Percentiles rank a stretch among this genome's conserved stretches.
These are phyloP conservation scores for Hystrix brachyura DNA, from an alignment of 2,113 vertebrate species.

Conservation along the genomic window DNA sequence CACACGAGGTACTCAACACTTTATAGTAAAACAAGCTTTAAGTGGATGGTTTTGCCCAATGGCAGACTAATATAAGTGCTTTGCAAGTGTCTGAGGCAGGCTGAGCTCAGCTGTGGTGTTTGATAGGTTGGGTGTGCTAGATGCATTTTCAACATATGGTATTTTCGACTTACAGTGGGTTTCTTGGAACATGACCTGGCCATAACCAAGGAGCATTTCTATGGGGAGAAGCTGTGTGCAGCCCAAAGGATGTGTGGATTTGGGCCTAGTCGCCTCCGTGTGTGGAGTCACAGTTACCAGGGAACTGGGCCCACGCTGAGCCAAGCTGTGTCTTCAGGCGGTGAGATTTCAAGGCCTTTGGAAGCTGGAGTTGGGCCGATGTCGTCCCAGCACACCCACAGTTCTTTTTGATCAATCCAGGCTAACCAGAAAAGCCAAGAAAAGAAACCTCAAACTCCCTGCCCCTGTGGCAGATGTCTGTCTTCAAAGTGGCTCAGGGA, in stretches of 20 bases:
- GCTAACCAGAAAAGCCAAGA: background rate
- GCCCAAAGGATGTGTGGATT: background rate
- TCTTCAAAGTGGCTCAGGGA: background rate
- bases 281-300: background rate
- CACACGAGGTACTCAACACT: background rate
- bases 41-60: background rate
- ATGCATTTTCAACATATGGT: background rate
- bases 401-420: constrained; percentile 6
- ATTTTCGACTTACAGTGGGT: background rate
- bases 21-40: background rate
- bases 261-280: background rate
- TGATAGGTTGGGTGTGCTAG: background rate
- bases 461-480: background rate
- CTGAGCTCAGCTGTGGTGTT: background rate
- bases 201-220: background rate
- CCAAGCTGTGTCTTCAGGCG: background rate
- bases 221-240: background rate
- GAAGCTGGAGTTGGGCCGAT: background rate
- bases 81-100: background rate
- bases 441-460: background rate
- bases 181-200: background rate
- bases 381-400: background rate
- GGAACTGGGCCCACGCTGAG: background rate
- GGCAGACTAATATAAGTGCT: background rate
- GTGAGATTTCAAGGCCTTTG: background rate